Percentiles rank a stretch among this genome's conserved stretches.
Evolutionary conservation across 2,797 vertebrate species (phyloP).

Genomic region (Melanogrammus aeglefinus): DNA sequence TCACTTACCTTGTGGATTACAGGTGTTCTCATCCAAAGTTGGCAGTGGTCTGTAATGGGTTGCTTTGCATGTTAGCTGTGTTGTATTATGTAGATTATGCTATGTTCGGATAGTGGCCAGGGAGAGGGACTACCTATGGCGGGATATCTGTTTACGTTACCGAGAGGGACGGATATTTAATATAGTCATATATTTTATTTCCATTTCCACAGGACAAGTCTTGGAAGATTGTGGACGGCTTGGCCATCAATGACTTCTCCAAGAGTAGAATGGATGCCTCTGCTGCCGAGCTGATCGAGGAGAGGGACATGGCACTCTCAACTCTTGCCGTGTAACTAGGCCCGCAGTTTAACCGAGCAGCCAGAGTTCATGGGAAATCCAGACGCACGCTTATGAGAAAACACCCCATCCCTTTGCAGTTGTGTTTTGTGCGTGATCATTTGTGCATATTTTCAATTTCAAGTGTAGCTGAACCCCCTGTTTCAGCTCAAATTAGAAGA

Average conservation of each 20-base stretch:
- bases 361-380: slow-evolving; percentile 65
- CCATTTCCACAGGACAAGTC: slow-evolving; percentile 78
- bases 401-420: slow-evolving; percentile 43
- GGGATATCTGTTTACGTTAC: too few relatives aligned
- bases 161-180: too few relatives aligned
- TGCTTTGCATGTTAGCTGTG: too few relatives aligned
- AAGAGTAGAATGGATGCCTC: slow-evolving; percentile 89
- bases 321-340: slow-evolving; percentile 83
- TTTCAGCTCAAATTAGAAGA: not conserved
- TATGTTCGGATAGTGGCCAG: too few relatives aligned
- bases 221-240: slow-evolving; percentile 90
- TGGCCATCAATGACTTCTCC: slow-evolving; percentile 89
- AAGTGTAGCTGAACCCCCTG: not conserved
- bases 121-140: too few relatives aligned
- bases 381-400: slow-evolving; percentile 79
- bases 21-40: too few relatives aligned
- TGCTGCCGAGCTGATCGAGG: slow-evolving; percentile 87
- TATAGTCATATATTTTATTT: not conserved
- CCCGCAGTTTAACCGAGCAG: slow-evolving; percentile 38
- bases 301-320: slow-evolving; percentile 89
- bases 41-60: too few relatives aligned
- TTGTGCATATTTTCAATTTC: not conserved
- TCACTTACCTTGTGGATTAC: too few relatives aligned
- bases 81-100: too few relatives aligned
- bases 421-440: not conserved